Conservation (phyloP, 1,140 invertebrate genomes). For the Rhagoletis zephyria region DNA sequence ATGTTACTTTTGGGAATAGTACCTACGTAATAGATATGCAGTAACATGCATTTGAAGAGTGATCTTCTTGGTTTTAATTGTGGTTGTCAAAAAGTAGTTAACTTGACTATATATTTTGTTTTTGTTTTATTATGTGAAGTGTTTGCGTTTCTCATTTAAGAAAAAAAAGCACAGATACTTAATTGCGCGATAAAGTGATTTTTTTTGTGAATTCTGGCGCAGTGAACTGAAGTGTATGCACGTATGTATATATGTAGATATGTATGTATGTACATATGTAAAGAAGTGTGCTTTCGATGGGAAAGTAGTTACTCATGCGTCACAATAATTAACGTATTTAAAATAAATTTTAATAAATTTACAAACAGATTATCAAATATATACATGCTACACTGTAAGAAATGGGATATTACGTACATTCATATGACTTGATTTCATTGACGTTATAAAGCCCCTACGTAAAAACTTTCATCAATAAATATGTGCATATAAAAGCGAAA, state of each 20-base stretch:
- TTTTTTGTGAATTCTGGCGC: not conserved
- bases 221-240: not conserved
- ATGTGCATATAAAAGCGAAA: too few relatives aligned
- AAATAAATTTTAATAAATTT: not conserved
- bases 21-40: not conserved
- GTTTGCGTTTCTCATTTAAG: not conserved
- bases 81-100: not conserved
- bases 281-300: not conserved
- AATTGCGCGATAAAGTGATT: not conserved
- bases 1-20: not conserved
- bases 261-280: not conserved
- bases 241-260: not conserved
- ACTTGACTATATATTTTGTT: not conserved
- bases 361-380: not conserved
- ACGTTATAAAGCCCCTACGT: too few relatives aligned
- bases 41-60: slow-evolving; percentile 4
- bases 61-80: not conserved
- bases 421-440: too few relatives aligned
- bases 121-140: not conserved
- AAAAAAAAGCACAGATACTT: not conserved
- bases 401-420: too few relatives aligned
- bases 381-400: too few relatives aligned
- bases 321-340: not conserved
- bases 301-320: not conserved
- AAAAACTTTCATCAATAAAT: too few relatives aligned